Evolutionary conservation across 2,888 invertebrate species (phyloP).

Genomic region (Fissipunctia ypsillon): DNA sequence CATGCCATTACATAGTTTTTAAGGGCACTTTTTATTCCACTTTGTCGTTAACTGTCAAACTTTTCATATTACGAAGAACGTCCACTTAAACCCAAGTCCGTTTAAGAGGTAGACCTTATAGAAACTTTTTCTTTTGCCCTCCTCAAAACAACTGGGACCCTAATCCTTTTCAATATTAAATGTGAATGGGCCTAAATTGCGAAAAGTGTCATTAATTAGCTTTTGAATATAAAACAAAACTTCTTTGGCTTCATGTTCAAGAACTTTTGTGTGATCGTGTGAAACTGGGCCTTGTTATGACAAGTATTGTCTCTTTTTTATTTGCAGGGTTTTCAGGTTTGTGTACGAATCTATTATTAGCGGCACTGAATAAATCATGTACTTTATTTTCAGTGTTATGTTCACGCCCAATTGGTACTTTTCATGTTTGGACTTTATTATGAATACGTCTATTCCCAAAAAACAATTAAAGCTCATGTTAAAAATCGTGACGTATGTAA

Average conservation of each 20-base stretch:
- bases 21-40: conserved; percentile 77
- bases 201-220: conserved; percentile 73
- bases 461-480: not conserved
- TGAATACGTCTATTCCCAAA: conserved; percentile 5
- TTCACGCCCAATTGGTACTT: conserved; percentile 4
- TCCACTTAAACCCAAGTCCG: conserved; percentile 75
- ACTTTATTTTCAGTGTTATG: conserved; percentile 17
- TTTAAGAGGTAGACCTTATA: conserved; percentile 71
- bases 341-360: conserved; percentile 24
- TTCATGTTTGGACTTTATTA: conserved; percentile 20
- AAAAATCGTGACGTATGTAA: not conserved
- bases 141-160: conserved; percentile 72
- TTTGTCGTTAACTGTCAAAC: conserved; percentile 77
- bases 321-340: conserved; percentile 9
- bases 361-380: conserved; percentile 32
- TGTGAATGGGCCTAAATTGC: conserved; percentile 71
- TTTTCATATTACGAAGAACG: conserved; percentile 81
- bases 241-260: conserved; percentile 61
- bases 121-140: conserved; percentile 65
- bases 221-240: conserved; percentile 70
- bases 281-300: conserved; percentile 26
- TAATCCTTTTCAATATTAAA: conserved; percentile 79
- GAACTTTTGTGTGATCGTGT: conserved; percentile 35
- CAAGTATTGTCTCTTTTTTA: conserved; percentile 26
- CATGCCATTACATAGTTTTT: conserved; percentile 75